phyloP scores from a whole-genome alignment of 2,113 vertebrate genomes.

The Stegastes partitus region DNA sequence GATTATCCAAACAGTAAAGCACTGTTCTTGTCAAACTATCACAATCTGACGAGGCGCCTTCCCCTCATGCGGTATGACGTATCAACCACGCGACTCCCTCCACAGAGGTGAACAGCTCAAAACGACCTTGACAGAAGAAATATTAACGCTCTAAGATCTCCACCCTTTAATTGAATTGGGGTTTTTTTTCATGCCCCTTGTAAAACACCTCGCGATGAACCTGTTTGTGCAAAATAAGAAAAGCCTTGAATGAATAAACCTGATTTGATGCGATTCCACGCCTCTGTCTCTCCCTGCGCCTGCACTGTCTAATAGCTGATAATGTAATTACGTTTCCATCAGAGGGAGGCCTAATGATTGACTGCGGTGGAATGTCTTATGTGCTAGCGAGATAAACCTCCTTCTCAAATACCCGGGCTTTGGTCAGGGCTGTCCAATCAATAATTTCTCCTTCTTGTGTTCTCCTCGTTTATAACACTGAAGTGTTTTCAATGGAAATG shows the following conservation, averaged over 20 bases:
- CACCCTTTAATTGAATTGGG: constrained; percentile 29
- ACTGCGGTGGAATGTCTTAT: constrained; percentile 54
- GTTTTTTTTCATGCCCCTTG: constrained; percentile 11
- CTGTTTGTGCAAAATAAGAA: constrained; percentile 45
- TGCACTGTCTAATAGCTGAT: constrained; percentile 71
- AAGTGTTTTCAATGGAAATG: constrained; percentile 29
- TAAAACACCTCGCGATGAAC: constrained; percentile 21
- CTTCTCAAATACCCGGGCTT: constrained; percentile 44
- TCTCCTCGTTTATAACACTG: constrained; percentile 44
- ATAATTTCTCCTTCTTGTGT: constrained; percentile 53
- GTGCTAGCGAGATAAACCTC: constrained; percentile 64
- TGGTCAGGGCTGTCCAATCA: constrained; percentile 45
- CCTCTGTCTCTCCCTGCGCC: constrained; percentile 44
- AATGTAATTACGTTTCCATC: constrained; percentile 78
- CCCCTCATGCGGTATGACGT: not conserved
- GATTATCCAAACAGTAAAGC: not conserved
- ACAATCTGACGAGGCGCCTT: not conserved
- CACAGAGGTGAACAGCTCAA: constrained; percentile 10
- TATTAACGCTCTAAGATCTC: not conserved
- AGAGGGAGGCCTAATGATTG: constrained; percentile 68
- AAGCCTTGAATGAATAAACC: constrained; percentile 40
- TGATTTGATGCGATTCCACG: constrained; percentile 42
- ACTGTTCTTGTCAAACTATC: not conserved
- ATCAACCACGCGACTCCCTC: constrained; percentile 21
- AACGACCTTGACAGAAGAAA: constrained; percentile 49